These are phyloP conservation scores for Cancer borealis DNA, from an alignment of 2,888 invertebrate species.

Conservation along the genomic window DNA sequence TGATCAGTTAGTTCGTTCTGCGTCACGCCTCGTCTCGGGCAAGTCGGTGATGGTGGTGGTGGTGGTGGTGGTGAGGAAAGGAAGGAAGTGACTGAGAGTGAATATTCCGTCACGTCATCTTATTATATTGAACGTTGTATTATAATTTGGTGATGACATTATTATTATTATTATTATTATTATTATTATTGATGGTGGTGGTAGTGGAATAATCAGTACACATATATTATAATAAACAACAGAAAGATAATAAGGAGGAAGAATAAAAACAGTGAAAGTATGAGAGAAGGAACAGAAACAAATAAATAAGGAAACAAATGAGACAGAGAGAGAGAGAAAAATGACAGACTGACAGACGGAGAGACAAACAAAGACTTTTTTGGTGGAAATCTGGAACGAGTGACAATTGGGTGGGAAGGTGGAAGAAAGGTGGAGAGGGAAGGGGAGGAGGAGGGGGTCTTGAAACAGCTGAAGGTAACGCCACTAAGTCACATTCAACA, in stretches of 20 bases:
- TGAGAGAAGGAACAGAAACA: background rate
- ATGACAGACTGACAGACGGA: background rate
- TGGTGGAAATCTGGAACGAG: background rate
- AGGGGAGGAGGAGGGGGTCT: background rate
- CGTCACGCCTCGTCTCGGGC: conserved; percentile 20
- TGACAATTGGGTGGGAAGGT: background rate
- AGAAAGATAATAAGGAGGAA: background rate
- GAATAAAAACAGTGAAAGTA: background rate
- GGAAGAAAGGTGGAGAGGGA: background rate
- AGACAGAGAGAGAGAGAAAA: background rate
- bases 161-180: no score
- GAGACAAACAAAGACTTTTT: background rate
- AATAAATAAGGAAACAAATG: background rate
- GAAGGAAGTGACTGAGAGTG: background rate
- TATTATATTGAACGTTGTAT: background rate
- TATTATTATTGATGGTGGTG: background rate
- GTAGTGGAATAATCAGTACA: no score
- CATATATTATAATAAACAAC: no score
- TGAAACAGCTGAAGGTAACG: background rate
- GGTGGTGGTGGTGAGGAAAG: background rate
- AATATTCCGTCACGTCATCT: background rate
- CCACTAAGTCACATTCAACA: background rate
- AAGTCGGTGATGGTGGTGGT: background rate
- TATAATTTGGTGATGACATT: background rate
- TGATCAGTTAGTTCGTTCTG: background rate